Base-by-base conservation (phyloP, 2,113 vertebrate species). In the Ailuropoda melanoleuca region DNA sequence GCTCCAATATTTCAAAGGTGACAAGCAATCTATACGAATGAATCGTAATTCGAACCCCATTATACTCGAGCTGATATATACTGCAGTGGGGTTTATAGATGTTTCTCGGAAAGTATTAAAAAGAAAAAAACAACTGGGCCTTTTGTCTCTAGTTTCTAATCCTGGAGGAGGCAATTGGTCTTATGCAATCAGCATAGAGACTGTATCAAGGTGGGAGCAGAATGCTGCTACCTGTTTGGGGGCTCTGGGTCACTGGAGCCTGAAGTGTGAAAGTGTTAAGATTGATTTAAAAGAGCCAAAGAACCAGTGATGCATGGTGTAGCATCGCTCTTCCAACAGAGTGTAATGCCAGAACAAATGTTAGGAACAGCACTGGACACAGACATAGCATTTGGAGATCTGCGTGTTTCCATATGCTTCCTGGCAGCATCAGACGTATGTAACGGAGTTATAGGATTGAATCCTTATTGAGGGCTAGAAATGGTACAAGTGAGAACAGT, bases 1-100 rank as follows among this genome's bases (percentile, higher is more conserved):
- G 96, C 87, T 98, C 96, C 98, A 98, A 99, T 99, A 99, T 99
- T 99, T 99, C 98, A 99, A 98, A 98, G 97, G 70, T 1, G 95
- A 98, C 98, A 99, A 97, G 98, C 96, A 97, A 97, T 98, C 98
- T 98, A 87, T 97, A 98, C 6, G 78, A 98, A 98, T 98, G 98
- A 98, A 99, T 98, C 95, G 93, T 98, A 98, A 97, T 98, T 98
- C 92, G 97, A 98, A 97, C 92, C 97, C 96, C 68, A 97, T 98
- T 98, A 97, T 97, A 70, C 19, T 95, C 11, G 58, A 98, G 83
- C 96, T 98, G 97, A 97, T 98, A 74, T 2, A 93, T 85, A 97
- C 68, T 39, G 70, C 70, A 78, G 24, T 95, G 85, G 94, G 90
- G 94, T 96, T 98, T 97, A 95, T 97, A 96, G 95, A 72, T 97